Evolutionary conservation across 2,113 vertebrate genomes (phyloP).

Genomic region (Hassar affinis): DNA sequence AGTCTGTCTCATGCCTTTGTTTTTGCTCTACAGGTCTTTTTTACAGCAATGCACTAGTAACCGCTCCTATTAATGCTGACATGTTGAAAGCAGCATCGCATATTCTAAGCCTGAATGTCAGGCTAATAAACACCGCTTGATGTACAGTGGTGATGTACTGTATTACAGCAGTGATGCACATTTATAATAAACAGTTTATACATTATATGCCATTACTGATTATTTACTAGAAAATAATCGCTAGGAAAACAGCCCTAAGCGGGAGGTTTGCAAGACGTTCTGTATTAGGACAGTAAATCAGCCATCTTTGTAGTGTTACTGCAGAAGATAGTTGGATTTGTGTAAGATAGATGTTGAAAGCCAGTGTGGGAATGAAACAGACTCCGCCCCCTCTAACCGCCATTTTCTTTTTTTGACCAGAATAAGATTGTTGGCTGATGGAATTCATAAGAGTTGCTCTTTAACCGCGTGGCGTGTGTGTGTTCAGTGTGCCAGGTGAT

Average conservation of each 20-base stretch:
- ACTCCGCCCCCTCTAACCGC: not conserved
- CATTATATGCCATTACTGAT: not conserved
- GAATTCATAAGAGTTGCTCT: not conserved
- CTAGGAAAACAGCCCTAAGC: not conserved
- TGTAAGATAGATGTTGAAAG: not conserved
- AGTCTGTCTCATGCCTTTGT: not conserved
- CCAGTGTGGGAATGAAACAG: not conserved
- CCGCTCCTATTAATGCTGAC: not conserved
- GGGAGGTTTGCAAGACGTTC: not conserved
- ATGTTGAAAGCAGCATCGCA: not conserved
- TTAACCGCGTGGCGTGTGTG: not conserved
- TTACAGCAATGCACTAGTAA: too few relatives aligned
- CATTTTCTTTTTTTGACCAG: not conserved
- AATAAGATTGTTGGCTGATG: too few relatives aligned
- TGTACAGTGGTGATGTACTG: not conserved
- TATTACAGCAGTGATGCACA: not conserved
- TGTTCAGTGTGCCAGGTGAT: constrained; percentile 94
- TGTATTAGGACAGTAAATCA: not conserved
- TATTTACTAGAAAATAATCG: too few relatives aligned
- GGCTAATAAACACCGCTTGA: not conserved
- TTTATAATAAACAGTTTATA: not conserved
- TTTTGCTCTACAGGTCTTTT: not conserved
- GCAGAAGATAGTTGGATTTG: not conserved
- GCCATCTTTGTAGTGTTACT: not conserved
- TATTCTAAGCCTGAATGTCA: not conserved